A percentile compares a stretch with the other conserved stretches of the same genome.
Evolutionary conservation across 2,113 vertebrate species (phyloP).

Genomic region (Charadrius vociferus): DNA sequence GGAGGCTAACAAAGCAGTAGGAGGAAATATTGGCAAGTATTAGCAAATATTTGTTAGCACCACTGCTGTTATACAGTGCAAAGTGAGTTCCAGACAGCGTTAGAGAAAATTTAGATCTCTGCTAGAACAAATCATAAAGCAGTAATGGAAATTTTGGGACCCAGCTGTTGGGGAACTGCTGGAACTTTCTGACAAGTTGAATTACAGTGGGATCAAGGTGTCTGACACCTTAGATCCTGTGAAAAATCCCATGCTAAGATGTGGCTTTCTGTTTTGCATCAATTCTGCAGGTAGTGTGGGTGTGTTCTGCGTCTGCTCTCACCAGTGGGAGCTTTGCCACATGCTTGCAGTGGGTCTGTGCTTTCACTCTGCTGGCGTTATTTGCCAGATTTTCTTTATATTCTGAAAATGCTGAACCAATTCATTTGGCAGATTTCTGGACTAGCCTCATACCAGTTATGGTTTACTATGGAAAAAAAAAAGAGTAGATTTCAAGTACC

Average conservation of each 20-base stretch:
- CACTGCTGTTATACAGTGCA: background rate
- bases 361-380: background rate
- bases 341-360: background rate
- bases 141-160: background rate
- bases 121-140: background rate
- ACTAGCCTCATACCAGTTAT: background rate
- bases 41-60: slow-evolving; percentile 49
- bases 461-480: background rate
- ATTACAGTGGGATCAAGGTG: background rate
- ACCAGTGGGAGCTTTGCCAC: background rate
- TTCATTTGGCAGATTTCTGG: slow-evolving; percentile 15
- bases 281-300: background rate
- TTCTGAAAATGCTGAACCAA: background rate
- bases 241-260: background rate
- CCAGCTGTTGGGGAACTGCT: background rate
- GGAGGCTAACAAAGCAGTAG: background rate
- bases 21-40: slow-evolving; percentile 35
- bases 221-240: background rate
- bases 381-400: background rate
- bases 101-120: background rate
- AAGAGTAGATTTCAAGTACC: background rate
- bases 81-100: background rate
- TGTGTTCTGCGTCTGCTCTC: background rate
- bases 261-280: background rate
- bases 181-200: background rate